Evolutionary conservation across 1,140 invertebrate species (phyloP).

Genomic region (Drosophila saltans): DNA sequence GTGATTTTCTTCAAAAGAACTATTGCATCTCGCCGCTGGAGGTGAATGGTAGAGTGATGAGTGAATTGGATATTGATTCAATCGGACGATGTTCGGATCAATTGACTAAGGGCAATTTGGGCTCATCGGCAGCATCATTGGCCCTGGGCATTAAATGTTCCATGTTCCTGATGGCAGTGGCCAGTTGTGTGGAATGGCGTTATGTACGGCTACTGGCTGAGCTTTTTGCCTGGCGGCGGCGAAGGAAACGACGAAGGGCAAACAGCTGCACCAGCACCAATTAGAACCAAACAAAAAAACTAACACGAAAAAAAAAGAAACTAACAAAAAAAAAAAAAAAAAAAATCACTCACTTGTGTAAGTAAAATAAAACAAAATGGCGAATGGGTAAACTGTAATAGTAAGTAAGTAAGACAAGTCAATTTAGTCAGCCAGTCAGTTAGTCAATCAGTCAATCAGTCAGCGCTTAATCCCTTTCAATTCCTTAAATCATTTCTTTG

Average conservation of each 20-base stretch:
- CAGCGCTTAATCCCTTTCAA: slow-evolving; percentile 13
- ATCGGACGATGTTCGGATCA: slow-evolving; percentile 88
- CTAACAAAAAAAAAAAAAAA: neutral
- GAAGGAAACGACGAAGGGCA: slow-evolving; percentile 63
- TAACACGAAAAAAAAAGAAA: neutral
- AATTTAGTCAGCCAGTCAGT: slow-evolving; percentile 37
- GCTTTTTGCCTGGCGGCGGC: slow-evolving; percentile 58
- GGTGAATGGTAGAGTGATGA: slow-evolving; percentile 90
- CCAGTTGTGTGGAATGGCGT: slow-evolving; percentile 67
- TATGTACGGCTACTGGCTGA: slow-evolving; percentile 48
- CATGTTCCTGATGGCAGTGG: slow-evolving; percentile 74
- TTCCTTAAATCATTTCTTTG: slow-evolving; percentile 43
- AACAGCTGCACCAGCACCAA: slow-evolving; percentile 28
- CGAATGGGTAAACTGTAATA: slow-evolving; percentile 25
- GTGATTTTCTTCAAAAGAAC: slow-evolving; percentile 89
- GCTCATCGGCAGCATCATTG: slow-evolving; percentile 83
- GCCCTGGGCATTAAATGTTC: slow-evolving; percentile 65
- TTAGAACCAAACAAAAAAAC: neutral
- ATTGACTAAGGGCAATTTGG: slow-evolving; percentile 87
- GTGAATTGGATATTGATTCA: slow-evolving; percentile 87
- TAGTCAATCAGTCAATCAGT: slow-evolving; percentile 28
- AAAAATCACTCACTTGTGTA: slow-evolving; percentile 30
- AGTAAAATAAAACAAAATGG: slow-evolving; percentile 9
- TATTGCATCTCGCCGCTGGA: slow-evolving; percentile 93
- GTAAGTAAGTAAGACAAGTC: slow-evolving; percentile 48